These are phyloP conservation scores for Mirza zaza DNA, from an alignment of 2,113 vertebrate species.

Conservation along the genomic window DNA sequence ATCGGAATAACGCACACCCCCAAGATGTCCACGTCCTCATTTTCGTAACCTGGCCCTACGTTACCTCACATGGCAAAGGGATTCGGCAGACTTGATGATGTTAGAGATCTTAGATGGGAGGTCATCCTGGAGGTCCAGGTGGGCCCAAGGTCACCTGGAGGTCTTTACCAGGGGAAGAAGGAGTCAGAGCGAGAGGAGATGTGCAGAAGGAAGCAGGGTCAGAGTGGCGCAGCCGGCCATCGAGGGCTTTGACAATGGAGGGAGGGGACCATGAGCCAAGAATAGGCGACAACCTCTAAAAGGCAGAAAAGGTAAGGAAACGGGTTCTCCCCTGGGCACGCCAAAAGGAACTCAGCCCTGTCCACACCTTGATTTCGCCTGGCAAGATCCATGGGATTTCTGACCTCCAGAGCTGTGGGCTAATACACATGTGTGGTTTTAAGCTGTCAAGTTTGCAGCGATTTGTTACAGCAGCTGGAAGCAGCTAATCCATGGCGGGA, in stretches of 20 bases:
- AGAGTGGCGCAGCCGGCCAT: not conserved
- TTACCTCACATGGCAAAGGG: not conserved
- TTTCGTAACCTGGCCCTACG: not conserved
- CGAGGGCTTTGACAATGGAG: rapidly evolving
- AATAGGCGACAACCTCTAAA: not conserved
- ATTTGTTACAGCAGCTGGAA: not conserved
- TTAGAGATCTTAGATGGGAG: not conserved
- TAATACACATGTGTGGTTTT: not conserved
- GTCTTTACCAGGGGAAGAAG: not conserved
- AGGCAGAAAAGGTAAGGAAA: not conserved
- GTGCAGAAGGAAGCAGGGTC: not conserved
- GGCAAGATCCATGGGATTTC: not conserved
- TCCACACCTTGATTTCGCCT: not conserved
- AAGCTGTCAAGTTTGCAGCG: not conserved
- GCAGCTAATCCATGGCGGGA: not conserved
- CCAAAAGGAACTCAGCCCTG: not conserved
- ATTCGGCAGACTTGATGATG: not conserved
- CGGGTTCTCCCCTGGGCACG: not conserved
- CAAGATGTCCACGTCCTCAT: not conserved
- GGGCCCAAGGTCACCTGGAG: not conserved
- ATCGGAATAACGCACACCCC: no score
- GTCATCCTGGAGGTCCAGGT: not conserved
- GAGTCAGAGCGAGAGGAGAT: not conserved
- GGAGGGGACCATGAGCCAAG: not conserved
- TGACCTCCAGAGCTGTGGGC: not conserved